phyloP scores from a whole-genome alignment of 2,888 invertebrate genomes.

The Lampropteryx suffumata region DNA sequence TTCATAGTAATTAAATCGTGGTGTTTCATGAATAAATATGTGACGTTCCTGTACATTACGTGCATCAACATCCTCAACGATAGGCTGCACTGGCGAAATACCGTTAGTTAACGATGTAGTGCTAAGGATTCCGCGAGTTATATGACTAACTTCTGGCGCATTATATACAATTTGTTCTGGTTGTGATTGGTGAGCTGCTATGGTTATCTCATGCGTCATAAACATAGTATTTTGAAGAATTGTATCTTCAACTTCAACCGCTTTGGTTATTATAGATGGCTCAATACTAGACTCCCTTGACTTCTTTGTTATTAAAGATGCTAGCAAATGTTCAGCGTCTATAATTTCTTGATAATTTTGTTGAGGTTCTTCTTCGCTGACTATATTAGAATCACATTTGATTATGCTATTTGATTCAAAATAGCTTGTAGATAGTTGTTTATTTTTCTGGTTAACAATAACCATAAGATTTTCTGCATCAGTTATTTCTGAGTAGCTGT shows the following conservation, averaged over 20 bases:
- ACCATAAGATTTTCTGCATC: constrained; percentile 32
- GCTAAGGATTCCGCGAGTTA: background rate
- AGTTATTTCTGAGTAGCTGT: constrained; percentile 30
- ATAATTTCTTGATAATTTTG: constrained; percentile 43
- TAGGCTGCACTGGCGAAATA: constrained; percentile 2
- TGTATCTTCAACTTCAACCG: constrained; percentile 1
- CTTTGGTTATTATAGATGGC: constrained; percentile 19
- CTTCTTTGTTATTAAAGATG: constrained; percentile 34
- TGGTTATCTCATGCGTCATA: constrained; percentile 9
- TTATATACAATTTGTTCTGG: background rate
- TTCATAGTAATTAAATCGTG: constrained; percentile 53
- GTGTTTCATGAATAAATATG: constrained; percentile 42
- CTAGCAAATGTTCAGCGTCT: constrained; percentile 48
- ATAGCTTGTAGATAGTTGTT: background rate
- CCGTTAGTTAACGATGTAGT: constrained; percentile 21
- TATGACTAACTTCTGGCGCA: too few species aligned
- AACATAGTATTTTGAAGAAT: constrained; percentile 1
- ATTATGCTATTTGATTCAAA: too few species aligned
- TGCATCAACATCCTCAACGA: constrained; percentile 10
- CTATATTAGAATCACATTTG: background rate
- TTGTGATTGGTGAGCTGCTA: constrained; percentile 1
- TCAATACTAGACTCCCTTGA: constrained; percentile 37
- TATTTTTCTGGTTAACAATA: constrained; percentile 6
- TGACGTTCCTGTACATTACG: constrained; percentile 18
- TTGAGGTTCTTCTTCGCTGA: constrained; percentile 14